Conservation (phyloP, 2,888 invertebrate genomes). For the Coelinius sp. region DNA sequence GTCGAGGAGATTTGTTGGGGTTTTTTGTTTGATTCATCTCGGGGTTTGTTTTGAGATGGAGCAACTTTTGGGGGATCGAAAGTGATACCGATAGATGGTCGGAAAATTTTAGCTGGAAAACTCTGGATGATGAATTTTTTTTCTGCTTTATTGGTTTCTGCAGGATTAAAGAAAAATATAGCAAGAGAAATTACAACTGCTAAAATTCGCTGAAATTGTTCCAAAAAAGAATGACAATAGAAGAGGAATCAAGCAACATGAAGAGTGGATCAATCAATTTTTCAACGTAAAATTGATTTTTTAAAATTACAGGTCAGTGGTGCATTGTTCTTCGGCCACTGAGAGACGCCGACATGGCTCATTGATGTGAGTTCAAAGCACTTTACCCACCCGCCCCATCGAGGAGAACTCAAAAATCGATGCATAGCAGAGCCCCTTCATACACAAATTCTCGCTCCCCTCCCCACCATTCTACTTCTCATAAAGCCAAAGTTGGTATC, state of each 20-base stretch:
- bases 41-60: neutral
- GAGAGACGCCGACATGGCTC: constrained; percentile 60
- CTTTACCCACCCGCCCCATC: constrained; percentile 42
- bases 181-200: too few species aligned
- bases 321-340: constrained; percentile 62
- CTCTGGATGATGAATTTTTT: too few species aligned
- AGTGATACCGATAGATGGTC: too few species aligned
- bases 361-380: constrained; percentile 64
- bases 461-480: neutral
- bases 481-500: constrained; percentile 14
- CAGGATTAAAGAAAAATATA: too few species aligned
- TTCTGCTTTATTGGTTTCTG: too few species aligned
- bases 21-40: neutral
- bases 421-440: neutral
- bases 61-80: too few species aligned
- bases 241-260: neutral
- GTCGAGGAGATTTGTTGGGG: neutral
- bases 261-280: neutral
- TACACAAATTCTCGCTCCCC: neutral
- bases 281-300: constrained; percentile 21
- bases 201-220: too few species aligned
- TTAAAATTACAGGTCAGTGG: constrained; percentile 66
- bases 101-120: too few species aligned
- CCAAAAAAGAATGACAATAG: neutral
- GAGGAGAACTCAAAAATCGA: constrained; percentile 2